Base-by-base conservation (phyloP, 2,888 invertebrate genomes). In the Agrenia bidenticulata region DNA sequence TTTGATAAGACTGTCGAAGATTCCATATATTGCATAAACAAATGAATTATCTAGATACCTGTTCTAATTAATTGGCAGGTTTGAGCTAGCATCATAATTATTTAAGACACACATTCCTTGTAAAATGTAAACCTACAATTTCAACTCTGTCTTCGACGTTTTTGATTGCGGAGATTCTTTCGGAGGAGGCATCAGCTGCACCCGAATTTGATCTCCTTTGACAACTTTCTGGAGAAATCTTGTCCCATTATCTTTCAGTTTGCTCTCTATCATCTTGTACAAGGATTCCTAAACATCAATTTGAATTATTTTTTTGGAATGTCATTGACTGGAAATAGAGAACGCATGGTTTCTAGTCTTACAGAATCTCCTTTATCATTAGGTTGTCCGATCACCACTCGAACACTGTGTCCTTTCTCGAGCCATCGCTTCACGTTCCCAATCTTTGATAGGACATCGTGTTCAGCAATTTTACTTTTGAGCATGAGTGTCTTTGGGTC, bases 101-200 rank as follows among this genome's bases (percentile, higher is more conserved):
- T n/a, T n/a, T n/a, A n/a, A n/a, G n/a, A n/a, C n/a, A n/a, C n/a
- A n/a, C n/a, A n/a, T n/a, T n/a, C n/a, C n/a, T n/a, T n/a, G n/a
- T n/a, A n/a, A n/a, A n/a, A n/a, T n/a, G n/a, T n/a, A n/a, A n/a
- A n/a, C n/a, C n/a, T n/a, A n/a, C n/a, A n/a, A n/a, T n/a, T n/a
- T n/a, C n/a, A n/a, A n/a, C n/a, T n/a, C n/a, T n/a, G n/a, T n/a
- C n/a, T n/a, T n/a, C n/a, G n/a, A n/a, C n/a, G n/a, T n/a, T n/a
- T n/a, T n/a, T n/a, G n/a, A n/a, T n/a, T n/a, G n/a, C n/a, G n/a
- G 17, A 39, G 27, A 0, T n/a, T 56, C 57, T 54, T 71, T 69
- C n/a, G 71, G 71, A 42, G 73, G 70, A 42, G 73, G 70, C 23
- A 63, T 57, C 15, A 74, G 45, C 26, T 73, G 69, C 53, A 73